Conservation (phyloP, 2,888 invertebrate genomes). For the Orthosia gothica region DNA sequence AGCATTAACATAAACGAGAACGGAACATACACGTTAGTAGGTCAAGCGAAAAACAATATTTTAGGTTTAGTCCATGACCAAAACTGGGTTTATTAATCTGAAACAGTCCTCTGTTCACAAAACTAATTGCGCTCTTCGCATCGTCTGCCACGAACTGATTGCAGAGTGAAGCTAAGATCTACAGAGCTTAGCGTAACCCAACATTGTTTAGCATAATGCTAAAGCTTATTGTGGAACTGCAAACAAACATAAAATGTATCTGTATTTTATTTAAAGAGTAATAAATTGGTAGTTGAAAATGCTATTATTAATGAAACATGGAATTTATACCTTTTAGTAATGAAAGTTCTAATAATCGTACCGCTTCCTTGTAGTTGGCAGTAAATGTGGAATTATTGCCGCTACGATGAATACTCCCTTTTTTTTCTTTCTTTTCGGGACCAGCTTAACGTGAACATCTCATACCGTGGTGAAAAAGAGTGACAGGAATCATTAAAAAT, state of each 20-base stretch:
- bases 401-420: not conserved
- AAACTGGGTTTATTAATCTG: conserved; percentile 2
- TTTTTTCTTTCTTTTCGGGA: not conserved
- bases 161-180: conserved; percentile 17
- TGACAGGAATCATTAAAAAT: not conserved
- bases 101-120: conserved; percentile 15
- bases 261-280: not conserved
- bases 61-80: conserved; percentile 2
- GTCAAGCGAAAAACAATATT: not conserved
- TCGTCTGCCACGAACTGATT: conserved; percentile 24
- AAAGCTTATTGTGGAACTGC: conserved; percentile 3
- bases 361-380: not conserved
- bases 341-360: not conserved
- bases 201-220: conserved; percentile 19
- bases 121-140: conserved; percentile 29
- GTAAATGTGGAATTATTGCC: not conserved
- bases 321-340: not conserved
- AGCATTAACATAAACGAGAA: not conserved
- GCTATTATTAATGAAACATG: too few species aligned
- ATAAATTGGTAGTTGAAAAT: not conserved
- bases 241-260: not conserved
- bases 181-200: conserved; percentile 13
- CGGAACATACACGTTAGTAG: not conserved
- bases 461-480: not conserved
- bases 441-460: conserved; percentile 5